A percentile compares a stretch with the other conserved stretches of the same genome.
phyloP scores from a whole-genome alignment of 1,140 invertebrate species.

The Laodelphax striatellus region DNA sequence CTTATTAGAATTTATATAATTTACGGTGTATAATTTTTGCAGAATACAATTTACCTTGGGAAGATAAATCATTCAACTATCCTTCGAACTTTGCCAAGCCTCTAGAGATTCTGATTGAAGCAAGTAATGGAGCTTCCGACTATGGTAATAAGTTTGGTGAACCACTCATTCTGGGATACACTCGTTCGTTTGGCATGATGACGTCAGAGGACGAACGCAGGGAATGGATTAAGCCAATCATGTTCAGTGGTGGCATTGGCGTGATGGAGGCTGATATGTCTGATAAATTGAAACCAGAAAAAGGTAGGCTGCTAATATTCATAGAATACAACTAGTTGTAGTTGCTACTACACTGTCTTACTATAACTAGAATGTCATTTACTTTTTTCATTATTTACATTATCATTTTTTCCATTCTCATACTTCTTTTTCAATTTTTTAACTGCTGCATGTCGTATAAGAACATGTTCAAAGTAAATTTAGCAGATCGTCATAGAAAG shows the following conservation, averaged over 20 bases:
- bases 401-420: too few relatives aligned
- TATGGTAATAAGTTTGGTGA: conserved; percentile 99
- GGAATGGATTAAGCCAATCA: conserved; percentile 96
- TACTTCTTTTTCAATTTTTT: too few relatives aligned
- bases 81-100: conserved; percentile 84
- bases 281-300: conserved; percentile 54
- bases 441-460: too few relatives aligned
- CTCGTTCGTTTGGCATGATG: conserved; percentile 75
- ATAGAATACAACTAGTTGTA: background rate
- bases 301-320: conserved; percentile 36
- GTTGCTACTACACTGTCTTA: too few relatives aligned
- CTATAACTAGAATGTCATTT: too few relatives aligned
- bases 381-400: too few relatives aligned
- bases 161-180: conserved; percentile 84
- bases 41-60: conserved; percentile 81
- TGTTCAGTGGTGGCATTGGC: conserved; percentile 95
- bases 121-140: conserved; percentile 95
- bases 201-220: conserved; percentile 53
- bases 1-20: too few relatives aligned
- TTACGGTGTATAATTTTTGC: too few relatives aligned
- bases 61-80: conserved; percentile 61
- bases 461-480: too few relatives aligned
- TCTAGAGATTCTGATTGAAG: conserved; percentile 80
- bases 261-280: conserved; percentile 72
- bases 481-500: too few relatives aligned